Base-by-base conservation (phyloP, 2,888 invertebrate genomes). In the Andrena camellia region DNA sequence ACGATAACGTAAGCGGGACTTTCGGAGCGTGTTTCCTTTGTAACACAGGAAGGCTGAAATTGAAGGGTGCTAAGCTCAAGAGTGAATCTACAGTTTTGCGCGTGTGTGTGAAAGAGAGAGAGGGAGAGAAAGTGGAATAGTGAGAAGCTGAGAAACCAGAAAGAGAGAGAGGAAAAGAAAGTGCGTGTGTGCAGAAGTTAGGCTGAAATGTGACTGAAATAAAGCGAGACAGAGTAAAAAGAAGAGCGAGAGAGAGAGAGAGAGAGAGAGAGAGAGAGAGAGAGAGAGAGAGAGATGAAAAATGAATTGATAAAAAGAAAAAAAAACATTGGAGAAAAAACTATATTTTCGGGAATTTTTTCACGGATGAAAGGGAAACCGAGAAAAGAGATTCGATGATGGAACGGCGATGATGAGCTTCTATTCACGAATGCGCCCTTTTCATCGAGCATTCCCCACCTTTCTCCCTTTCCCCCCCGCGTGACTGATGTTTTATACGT, bases 11-110 rank as follows among this genome's bases (percentile, higher is more conserved):
- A 83, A 84, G 83, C 86, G 81, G 85, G 77, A 86, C 68, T 86
- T 85, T 88, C 78, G 83, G 87, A 82, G 75, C 81, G 72, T 86
- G 85, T 90, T 92, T 91, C 84, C 83, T 90, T 88, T 88, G 82
- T 87, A 88, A 90, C 84, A 89, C 88, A 88, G 89, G 83, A 91
- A 92, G 90, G 91, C 90, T 92, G 91, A 92, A 90, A 92, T 92
- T 91, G 87, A 92, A 90, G 89, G 92, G 92, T 93, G 92, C 92
- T 93, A 90, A 89, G 88, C 84, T 90, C 88, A 86, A 87, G 84
- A 86, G 81, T 87, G 77, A 78, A 84, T 88, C 86, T 81, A 78
- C 71, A 70, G 67, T 81, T 33, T 81, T 72, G 62, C 66, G 86
- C 83, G 13, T 13, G 42, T 42, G 42, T 17, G 42, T 42, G 42